Evolutionary conservation across 2,113 vertebrate genomes (phyloP).

Genomic region (Poeciliopsis turrubarensis): DNA sequence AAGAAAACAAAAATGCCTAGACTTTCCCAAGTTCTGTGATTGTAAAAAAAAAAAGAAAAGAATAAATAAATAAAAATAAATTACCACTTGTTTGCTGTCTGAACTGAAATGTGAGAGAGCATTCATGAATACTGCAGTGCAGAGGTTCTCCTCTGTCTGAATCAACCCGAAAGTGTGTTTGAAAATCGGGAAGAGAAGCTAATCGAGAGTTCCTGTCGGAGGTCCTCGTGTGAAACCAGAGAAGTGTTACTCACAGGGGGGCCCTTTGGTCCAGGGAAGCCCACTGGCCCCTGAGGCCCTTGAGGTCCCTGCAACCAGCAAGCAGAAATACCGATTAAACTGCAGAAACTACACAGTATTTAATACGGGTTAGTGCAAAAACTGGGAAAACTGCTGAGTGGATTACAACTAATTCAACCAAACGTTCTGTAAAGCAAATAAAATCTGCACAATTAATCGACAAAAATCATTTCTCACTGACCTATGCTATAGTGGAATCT

Average conservation of each 20-base stretch:
- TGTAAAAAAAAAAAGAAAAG: slow-evolving; percentile 32
- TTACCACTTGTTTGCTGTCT: slow-evolving; percentile 56
- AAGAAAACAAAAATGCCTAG: neutral
- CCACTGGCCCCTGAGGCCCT: slow-evolving; percentile 96
- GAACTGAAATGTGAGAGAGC: slow-evolving; percentile 51
- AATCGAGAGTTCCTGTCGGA: neutral
- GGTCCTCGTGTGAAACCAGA: neutral
- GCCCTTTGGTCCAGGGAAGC: slow-evolving; percentile 94
- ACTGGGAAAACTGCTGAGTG: neutral
- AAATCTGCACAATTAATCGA: neutral
- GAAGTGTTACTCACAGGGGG: slow-evolving; percentile 87
- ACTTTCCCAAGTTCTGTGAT: slow-evolving; percentile 2
- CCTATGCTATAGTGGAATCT: neutral
- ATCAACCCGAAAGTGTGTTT: slow-evolving; percentile 47
- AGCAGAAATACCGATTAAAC: slow-evolving; percentile 14
- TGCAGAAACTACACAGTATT: neutral
- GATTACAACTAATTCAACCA: neutral
- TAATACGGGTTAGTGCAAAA: neutral
- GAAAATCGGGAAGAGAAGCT: neutral
- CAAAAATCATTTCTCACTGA: neutral
- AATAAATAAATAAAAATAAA: slow-evolving; percentile 60
- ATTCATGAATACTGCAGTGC: too few relatives aligned
- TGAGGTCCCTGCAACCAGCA: slow-evolving; percentile 88
- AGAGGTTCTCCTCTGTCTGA: slow-evolving; percentile 4
- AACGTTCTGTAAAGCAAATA: neutral